Conservation (phyloP, 2,797 vertebrate genomes). For the Notolepis coatsorum region DNA sequence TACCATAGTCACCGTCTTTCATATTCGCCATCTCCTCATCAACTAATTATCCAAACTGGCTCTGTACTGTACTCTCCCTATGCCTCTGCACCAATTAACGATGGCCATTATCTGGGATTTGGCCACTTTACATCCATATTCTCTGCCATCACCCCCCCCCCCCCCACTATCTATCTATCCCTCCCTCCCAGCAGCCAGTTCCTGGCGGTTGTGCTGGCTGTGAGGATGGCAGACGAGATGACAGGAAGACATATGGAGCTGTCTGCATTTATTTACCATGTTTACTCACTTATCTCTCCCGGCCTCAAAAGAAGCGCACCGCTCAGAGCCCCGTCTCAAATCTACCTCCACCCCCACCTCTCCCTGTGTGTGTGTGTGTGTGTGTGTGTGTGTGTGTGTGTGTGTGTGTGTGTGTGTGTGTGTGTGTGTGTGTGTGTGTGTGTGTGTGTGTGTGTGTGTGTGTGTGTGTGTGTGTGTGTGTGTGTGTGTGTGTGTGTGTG, state of each 20-base stretch:
- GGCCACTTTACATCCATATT: slow-evolving; percentile 16
- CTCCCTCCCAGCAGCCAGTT: not conserved
- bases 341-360: slow-evolving; percentile 11
- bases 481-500: not conserved
- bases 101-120: slow-evolving; percentile 4
- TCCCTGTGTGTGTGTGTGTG: not conserved
- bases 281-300: slow-evolving; percentile 15
- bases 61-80: slow-evolving; percentile 16
- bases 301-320: not conserved
- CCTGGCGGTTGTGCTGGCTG: slow-evolving; percentile 13
- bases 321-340: not conserved
- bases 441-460: not conserved
- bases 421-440: not conserved
- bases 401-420: not conserved
- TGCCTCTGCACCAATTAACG: slow-evolving; percentile 42
- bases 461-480: not conserved
- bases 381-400: slow-evolving; percentile 6
- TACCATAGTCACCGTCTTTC: not conserved
- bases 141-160: not conserved
- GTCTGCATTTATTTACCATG: slow-evolving; percentile 12
- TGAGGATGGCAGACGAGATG: slow-evolving; percentile 5
- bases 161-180: not conserved
- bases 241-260: not conserved
- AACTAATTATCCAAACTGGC: slow-evolving; percentile 21
- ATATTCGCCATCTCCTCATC: slow-evolving; percentile 25